Evolutionary conservation across 2,888 invertebrate genomes (phyloP).

Genomic region (Hypselothyrea guttata): DNA sequence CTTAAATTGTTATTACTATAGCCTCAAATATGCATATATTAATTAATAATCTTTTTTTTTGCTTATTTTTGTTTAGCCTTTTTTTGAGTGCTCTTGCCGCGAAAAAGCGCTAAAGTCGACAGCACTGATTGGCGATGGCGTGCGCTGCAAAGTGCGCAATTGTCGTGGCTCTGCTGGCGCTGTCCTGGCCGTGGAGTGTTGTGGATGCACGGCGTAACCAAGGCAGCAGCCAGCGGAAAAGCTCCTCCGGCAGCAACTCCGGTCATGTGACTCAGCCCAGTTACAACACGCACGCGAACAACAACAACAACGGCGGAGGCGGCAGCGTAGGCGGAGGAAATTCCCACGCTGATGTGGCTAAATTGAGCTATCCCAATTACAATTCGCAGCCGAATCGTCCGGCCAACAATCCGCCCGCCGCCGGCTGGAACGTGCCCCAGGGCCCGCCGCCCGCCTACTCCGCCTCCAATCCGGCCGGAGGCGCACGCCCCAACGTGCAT

Average conservation of each 20-base stretch:
- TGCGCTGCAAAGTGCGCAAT: constrained; percentile 51
- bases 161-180: constrained; percentile 41
- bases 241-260: constrained; percentile 59
- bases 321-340: constrained; percentile 61
- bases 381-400: constrained; percentile 81
- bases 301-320: constrained; percentile 42
- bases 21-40: too few relatives aligned
- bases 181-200: constrained; percentile 55
- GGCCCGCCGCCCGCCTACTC: constrained; percentile 81
- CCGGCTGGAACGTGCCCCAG: constrained; percentile 81
- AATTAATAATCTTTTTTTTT: too few relatives aligned
- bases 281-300: constrained; percentile 49
- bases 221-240: constrained; percentile 71
- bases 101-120: constrained; percentile 1
- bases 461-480: constrained; percentile 76
- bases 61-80: too few relatives aligned
- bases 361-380: constrained; percentile 80
- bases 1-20: too few relatives aligned
- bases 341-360: constrained; percentile 79
- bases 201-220: constrained; percentile 75
- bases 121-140: constrained; percentile 42
- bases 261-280: constrained; percentile 79
- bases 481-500: constrained; percentile 77
- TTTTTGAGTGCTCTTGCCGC: too few relatives aligned
- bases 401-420: constrained; percentile 24